Conservation (phyloP, 2,113 vertebrate genomes). For the Narcine bancroftii region DNA sequence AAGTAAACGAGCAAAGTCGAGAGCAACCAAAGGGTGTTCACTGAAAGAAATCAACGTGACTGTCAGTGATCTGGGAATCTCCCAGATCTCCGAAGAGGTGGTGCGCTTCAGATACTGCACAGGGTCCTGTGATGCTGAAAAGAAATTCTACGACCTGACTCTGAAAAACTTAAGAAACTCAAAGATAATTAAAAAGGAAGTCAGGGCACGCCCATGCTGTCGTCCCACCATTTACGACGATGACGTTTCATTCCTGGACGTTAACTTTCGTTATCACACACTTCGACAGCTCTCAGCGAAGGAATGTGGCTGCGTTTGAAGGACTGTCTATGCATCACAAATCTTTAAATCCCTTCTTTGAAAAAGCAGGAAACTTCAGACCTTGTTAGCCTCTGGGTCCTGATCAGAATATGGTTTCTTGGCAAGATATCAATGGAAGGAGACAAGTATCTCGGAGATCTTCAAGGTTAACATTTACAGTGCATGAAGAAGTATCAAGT, state of each 20-base stretch:
- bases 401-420: neutral
- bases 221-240: slow-evolving; percentile 78
- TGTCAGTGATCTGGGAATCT: slow-evolving; percentile 82
- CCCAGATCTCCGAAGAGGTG: slow-evolving; percentile 83
- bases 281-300: slow-evolving; percentile 82
- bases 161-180: slow-evolving; percentile 68
- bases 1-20: neutral
- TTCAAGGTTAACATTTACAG: neutral
- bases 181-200: slow-evolving; percentile 55
- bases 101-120: slow-evolving; percentile 88
- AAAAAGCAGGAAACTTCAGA: neutral
- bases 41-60: slow-evolving; percentile 69
- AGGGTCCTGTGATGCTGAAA: slow-evolving; percentile 66
- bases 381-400: neutral
- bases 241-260: slow-evolving; percentile 77
- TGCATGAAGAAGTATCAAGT: neutral
- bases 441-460: neutral
- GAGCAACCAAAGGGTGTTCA: neutral
- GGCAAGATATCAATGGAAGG: neutral
- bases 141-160: slow-evolving; percentile 80
- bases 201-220: slow-evolving; percentile 71
- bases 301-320: slow-evolving; percentile 86
- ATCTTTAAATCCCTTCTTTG: neutral
- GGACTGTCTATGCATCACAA: neutral
- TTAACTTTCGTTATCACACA: slow-evolving; percentile 72